These are phyloP conservation scores for Numenius arquata DNA, from an alignment of 2,113 vertebrate species.

Conservation along the genomic window DNA sequence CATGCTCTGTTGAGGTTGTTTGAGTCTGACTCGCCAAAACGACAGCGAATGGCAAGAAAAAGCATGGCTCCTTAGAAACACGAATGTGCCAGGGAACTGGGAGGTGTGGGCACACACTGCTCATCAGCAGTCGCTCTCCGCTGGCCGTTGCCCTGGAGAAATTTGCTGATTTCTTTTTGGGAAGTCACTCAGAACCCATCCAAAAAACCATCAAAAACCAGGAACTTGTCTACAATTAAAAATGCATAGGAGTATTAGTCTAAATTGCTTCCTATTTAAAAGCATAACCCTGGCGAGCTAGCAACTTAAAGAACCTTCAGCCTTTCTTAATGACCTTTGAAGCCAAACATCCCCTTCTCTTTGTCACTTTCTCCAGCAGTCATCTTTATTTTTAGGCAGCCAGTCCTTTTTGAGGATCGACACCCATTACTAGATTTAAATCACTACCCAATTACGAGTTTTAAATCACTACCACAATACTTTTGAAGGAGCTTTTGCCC, in stretches of 20 bases:
- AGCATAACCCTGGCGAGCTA: background rate
- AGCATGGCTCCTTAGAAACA: background rate
- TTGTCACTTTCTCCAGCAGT: background rate
- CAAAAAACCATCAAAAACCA: background rate
- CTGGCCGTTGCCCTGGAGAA: background rate
- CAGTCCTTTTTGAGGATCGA: background rate
- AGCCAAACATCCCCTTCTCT: background rate
- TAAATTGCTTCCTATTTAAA: background rate
- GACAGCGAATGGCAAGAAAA: background rate
- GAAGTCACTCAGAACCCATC: background rate
- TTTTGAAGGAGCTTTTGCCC: background rate
- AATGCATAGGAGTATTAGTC: background rate
- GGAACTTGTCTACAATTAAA: background rate
- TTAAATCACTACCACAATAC: background rate
- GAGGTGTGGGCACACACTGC: accelerated
- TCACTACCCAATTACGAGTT: background rate
- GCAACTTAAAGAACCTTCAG: background rate
- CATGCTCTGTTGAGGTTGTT: background rate
- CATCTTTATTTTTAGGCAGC: background rate
- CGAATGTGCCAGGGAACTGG: background rate
- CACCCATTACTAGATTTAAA: background rate
- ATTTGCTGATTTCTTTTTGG: background rate
- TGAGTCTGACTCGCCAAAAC: background rate
- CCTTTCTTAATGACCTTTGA: background rate
- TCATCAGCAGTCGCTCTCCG: background rate